phyloP scores from a whole-genome alignment of 2,113 vertebrate species.

The Rhynchomys soricoides region DNA sequence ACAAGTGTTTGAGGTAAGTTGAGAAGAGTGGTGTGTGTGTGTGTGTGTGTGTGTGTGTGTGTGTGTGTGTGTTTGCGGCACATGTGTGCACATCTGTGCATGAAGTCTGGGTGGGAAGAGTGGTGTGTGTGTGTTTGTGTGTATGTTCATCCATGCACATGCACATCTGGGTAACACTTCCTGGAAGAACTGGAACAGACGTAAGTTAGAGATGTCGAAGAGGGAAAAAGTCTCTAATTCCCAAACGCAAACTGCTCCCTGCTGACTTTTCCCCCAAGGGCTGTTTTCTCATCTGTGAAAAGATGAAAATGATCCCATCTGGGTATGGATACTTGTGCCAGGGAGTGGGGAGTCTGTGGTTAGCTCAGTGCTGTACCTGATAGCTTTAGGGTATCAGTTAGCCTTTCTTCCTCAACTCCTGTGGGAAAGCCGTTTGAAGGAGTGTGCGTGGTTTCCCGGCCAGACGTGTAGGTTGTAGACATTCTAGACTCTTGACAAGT shows the following conservation, averaged over 20 bases:
- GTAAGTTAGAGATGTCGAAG: background rate
- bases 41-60: background rate
- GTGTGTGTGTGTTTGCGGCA: background rate
- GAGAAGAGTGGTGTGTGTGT: background rate
- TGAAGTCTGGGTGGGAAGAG: background rate
- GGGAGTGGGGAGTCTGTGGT: accelerated
- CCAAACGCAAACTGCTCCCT: background rate
- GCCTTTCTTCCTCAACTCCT: accelerated
- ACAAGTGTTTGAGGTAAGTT: background rate
- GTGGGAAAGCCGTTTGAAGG: background rate
- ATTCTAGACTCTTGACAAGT: background rate
- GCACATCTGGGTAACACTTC: background rate
- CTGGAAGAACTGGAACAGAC: background rate
- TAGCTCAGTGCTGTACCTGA: accelerated
- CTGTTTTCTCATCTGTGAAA: background rate
- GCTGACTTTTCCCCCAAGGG: background rate
- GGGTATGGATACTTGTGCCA: accelerated
- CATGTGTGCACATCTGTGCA: background rate
- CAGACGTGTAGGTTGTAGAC: background rate
- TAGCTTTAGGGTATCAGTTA: accelerated
- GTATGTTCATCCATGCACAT: no score
- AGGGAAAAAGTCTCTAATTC: background rate
- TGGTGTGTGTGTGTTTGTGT: no score
- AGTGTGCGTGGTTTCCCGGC: background rate
- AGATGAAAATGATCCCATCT: background rate